A percentile compares a stretch with the other conserved stretches of the same genome.
These are phyloP conservation scores for Xenopus borealis DNA, from an alignment of 2,113 vertebrate genomes.

Conservation along the genomic window DNA sequence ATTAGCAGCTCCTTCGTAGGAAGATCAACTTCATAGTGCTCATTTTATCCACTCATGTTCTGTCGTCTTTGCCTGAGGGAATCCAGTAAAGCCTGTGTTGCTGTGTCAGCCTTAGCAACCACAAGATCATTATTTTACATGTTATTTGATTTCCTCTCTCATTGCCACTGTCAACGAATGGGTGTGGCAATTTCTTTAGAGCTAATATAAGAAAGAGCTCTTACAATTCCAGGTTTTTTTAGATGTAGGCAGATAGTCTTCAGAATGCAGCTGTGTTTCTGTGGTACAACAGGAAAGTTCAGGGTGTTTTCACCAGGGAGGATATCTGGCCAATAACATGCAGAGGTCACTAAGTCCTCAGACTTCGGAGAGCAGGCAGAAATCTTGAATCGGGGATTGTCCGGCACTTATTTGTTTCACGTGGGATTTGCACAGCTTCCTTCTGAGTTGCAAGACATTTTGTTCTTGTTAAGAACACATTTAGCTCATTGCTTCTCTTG, in stretches of 20 bases:
- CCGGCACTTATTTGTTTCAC: slow-evolving; percentile 34
- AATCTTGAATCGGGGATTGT: slow-evolving; percentile 50
- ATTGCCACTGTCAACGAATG: slow-evolving; percentile 32
- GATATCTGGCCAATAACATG: slow-evolving; percentile 53
- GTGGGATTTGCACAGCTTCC: neutral
- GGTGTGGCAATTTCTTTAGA: slow-evolving; percentile 6
- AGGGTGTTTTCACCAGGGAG: slow-evolving; percentile 53
- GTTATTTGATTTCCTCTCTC: slow-evolving; percentile 29
- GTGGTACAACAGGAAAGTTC: slow-evolving; percentile 53
- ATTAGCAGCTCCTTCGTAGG: slow-evolving; percentile 57
- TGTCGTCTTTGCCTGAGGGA: slow-evolving; percentile 45
- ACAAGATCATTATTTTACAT: slow-evolving; percentile 40
- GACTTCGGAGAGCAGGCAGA: slow-evolving; percentile 42
- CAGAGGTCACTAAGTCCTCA: slow-evolving; percentile 48
- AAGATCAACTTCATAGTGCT: slow-evolving; percentile 33
- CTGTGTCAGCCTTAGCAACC: slow-evolving; percentile 56
- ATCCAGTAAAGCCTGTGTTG: slow-evolving; percentile 53
- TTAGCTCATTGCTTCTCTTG: neutral
- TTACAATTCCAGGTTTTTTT: no score
- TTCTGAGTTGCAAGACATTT: neutral
- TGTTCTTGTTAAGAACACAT: neutral
- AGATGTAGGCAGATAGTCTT: slow-evolving; percentile 38
- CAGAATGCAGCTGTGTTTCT: slow-evolving; percentile 26
- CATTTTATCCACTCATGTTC: no score
- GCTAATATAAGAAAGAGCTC: slow-evolving; percentile 4